phyloP scores from a whole-genome alignment of 2,797 vertebrate species.

The Lagorchestes hirsutus region DNA sequence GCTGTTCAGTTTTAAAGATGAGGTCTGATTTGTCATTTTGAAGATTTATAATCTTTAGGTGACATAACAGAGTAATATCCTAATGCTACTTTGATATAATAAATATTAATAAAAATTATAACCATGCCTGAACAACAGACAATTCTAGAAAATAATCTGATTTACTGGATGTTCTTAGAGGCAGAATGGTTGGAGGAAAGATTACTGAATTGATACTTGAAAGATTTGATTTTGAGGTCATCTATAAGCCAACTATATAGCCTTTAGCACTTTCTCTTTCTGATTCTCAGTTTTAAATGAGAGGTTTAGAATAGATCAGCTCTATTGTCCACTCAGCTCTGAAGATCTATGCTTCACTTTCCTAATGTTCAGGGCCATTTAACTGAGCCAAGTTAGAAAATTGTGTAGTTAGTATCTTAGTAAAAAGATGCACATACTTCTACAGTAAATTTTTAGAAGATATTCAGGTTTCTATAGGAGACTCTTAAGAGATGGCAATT shows the following conservation, averaged over 20 bases:
- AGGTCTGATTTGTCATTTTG: not conserved
- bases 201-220: not conserved
- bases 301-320: too few relatives aligned
- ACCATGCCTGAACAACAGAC: not conserved
- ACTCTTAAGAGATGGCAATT: too few relatives aligned
- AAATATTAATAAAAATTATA: slow-evolving; percentile 3
- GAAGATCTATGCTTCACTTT: too few relatives aligned
- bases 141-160: not conserved
- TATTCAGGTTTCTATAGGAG: too few relatives aligned
- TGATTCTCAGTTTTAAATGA: too few relatives aligned
- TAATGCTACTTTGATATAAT: slow-evolving; percentile 22
- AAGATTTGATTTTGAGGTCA: not conserved
- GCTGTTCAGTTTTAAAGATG: slow-evolving; percentile 35
- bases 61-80: not conserved
- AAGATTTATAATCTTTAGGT: not conserved
- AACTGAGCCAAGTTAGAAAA: too few relatives aligned
- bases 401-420: too few relatives aligned
- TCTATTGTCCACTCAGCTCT: too few relatives aligned
- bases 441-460: too few relatives aligned
- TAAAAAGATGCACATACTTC: too few relatives aligned
- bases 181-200: not conserved
- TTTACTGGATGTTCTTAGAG: not conserved
- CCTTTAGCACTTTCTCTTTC: too few relatives aligned
- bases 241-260: not conserved
- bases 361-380: too few relatives aligned